Percentiles rank a stretch among this genome's conserved stretches.
Conservation (phyloP, 2,797 vertebrate species). For the Pteronotus mesoamericanus region DNA sequence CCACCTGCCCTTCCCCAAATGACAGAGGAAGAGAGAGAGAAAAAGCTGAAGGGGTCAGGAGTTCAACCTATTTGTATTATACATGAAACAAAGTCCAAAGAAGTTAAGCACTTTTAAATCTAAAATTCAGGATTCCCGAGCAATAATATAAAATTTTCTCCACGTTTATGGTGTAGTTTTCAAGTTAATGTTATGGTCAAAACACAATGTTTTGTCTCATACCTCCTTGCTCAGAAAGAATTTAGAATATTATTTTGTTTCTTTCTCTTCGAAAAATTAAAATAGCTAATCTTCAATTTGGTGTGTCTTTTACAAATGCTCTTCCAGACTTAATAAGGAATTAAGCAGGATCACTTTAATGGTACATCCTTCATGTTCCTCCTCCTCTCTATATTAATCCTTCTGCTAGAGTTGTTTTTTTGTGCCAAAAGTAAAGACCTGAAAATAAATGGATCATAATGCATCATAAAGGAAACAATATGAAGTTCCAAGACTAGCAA, state of each 20-base stretch:
- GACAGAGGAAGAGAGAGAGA: background rate
- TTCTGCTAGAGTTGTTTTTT: background rate
- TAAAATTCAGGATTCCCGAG: background rate
- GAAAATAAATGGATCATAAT: slow-evolving; percentile 6
- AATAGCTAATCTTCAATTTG: background rate
- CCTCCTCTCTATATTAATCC: background rate
- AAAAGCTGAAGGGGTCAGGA: background rate
- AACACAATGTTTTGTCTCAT: background rate
- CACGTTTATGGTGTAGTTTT: background rate
- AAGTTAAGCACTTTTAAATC: background rate
- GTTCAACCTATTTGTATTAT: background rate
- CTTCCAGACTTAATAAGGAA: background rate
- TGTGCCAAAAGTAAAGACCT: background rate
- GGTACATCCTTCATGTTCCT: background rate
- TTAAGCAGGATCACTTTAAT: background rate
- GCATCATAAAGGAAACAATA: background rate
- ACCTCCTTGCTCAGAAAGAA: background rate
- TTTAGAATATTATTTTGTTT: background rate
- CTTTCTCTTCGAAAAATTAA: background rate
- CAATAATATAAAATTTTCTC: background rate
- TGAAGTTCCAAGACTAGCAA: background rate
- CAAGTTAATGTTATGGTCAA: background rate
- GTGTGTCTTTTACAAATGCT: background rate
- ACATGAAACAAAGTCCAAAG: background rate
- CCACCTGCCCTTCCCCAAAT: background rate